Evolutionary conservation across 2,797 vertebrate genomes (phyloP).

Genomic region (Melanotaenia maccullochi): DNA sequence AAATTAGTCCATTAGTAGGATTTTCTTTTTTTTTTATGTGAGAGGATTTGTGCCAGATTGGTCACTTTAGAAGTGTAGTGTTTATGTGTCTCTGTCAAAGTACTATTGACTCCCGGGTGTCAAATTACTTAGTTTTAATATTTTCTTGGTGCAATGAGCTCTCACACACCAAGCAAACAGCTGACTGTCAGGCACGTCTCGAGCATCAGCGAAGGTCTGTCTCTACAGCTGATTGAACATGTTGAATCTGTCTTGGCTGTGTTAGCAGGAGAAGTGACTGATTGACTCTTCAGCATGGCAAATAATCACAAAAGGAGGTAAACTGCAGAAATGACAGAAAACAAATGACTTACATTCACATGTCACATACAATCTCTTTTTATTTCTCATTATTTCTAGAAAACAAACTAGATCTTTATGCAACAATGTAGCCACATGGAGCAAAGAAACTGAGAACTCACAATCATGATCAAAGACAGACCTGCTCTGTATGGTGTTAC

Average conservation of each 20-base stretch:
- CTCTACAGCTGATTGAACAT: not conserved
- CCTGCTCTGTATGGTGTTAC: not conserved
- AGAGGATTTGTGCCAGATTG: constrained; percentile 46
- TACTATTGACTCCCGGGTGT: too few relatives aligned
- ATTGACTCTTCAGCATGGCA: not conserved
- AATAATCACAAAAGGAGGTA: not conserved
- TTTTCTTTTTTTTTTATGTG: not conserved
- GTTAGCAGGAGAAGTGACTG: not conserved
- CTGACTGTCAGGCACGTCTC: not conserved
- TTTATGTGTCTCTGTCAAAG: too few relatives aligned
- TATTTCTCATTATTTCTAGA: not conserved
- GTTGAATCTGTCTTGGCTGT: too few relatives aligned
- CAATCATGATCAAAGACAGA: too few relatives aligned
- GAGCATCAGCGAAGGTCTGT: not conserved
- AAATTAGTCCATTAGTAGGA: constrained; percentile 30
- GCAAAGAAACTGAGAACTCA: too few relatives aligned
- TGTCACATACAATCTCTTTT: not conserved
- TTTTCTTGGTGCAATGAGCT: too few relatives aligned
- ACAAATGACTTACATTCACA: not conserved
- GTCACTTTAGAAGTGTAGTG: constrained; percentile 17
- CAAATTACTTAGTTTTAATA: too few relatives aligned
- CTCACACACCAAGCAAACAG: too few relatives aligned
- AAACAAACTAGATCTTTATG: not conserved
- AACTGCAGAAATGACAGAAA: not conserved
- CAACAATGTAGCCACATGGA: not conserved